Evolutionary conservation across 2,888 invertebrate genomes (phyloP).

Genomic region (Alviniconcha strummeri): DNA sequence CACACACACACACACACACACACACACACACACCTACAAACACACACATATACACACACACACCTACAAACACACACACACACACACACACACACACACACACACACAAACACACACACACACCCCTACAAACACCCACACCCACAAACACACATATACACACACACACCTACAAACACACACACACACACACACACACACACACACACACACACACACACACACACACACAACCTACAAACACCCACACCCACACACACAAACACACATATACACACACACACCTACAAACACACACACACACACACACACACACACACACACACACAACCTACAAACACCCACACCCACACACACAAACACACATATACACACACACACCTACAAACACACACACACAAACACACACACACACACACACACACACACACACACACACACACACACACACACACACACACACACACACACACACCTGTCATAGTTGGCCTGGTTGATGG

Average conservation of each 20-base stretch:
- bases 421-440: too few relatives aligned
- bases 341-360: not conserved
- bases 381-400: not conserved
- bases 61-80: not conserved
- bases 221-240: not conserved
- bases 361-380: not conserved
- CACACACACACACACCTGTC: not conserved
- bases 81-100: not conserved
- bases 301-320: not conserved
- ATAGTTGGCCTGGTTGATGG: conserved; percentile 14
- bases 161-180: too few relatives aligned
- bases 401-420: not conserved
- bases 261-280: not conserved
- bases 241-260: not conserved
- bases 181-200: too few relatives aligned
- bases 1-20: not conserved
- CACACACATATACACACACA: conserved; percentile 7
- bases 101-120: not conserved
- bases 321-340: not conserved
- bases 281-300: not conserved
- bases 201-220: too few relatives aligned
- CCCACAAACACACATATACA: not conserved
- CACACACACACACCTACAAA: not conserved
- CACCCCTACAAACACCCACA: too few relatives aligned
- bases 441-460: too few relatives aligned